phyloP scores from a whole-genome alignment of 2,797 vertebrate genomes.

The Sebastes wilsoni region DNA sequence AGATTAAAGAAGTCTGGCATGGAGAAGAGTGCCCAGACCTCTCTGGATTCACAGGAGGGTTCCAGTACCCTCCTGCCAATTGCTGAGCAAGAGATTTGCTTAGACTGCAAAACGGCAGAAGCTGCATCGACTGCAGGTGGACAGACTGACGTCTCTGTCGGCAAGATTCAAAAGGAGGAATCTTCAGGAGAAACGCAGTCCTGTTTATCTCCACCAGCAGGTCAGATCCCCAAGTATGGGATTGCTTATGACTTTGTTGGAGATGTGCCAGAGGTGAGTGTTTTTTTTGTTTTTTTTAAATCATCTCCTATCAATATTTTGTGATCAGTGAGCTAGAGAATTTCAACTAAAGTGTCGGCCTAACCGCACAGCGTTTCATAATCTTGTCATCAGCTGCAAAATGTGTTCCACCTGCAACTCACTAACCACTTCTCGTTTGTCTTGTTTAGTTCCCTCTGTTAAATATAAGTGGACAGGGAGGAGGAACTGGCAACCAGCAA shows the following conservation, averaged over 20 bases:
- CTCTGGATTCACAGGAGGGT: conserved; percentile 98
- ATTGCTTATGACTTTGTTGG: conserved; percentile 86
- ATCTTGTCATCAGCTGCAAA: not conserved
- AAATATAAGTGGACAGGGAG: conserved; percentile 88
- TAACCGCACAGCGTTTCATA: not conserved
- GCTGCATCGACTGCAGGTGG: conserved; percentile 78
- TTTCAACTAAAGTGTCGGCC: not conserved
- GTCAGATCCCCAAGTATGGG: conserved; percentile 86
- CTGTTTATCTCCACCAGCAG: conserved; percentile 84
- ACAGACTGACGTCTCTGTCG: conserved; percentile 78
- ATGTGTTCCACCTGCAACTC: conserved; percentile 2
- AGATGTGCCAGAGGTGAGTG: conserved; percentile 88
- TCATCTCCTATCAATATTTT: not conserved
- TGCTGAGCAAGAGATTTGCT: conserved; percentile 87
- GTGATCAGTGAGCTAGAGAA: not conserved
- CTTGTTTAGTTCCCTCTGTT: conserved; percentile 86
- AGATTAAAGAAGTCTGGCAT: conserved; percentile 98
- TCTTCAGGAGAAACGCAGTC: conserved; percentile 83
- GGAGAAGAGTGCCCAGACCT: conserved; percentile 99
- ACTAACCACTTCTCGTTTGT: conserved; percentile 59
- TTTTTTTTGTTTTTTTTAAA: not conserved
- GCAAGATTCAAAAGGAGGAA: conserved; percentile 86
- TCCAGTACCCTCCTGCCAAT: conserved; percentile 84
- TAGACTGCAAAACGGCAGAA: conserved; percentile 87
- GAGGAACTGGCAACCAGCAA: conserved; percentile 87